Conservation (phyloP, 2,888 invertebrate species). For the Dusona sp. region DNA sequence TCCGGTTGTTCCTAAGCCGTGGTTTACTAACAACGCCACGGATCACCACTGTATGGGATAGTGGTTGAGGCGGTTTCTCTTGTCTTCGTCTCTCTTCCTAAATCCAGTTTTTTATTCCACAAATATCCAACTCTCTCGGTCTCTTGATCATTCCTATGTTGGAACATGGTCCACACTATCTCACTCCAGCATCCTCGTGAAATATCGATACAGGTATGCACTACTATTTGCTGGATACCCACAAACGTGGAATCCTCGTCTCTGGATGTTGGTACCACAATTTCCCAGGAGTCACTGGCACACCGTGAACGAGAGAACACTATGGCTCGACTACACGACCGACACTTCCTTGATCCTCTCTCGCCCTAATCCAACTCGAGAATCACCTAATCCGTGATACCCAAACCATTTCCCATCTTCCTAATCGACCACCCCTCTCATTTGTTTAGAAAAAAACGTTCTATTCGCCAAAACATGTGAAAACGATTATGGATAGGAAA, state of each 20-base stretch:
- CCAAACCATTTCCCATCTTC: conserved; percentile 32
- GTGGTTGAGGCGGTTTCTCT: conserved; percentile 49
- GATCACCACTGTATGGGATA: conserved; percentile 75
- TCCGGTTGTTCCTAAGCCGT: conserved; percentile 87
- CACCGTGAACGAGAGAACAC: conserved; percentile 12
- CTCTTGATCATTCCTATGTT: too few species aligned
- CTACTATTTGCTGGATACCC: neutral
- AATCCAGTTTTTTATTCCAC: neutral
- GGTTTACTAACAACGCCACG: conserved; percentile 88
- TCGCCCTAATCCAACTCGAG: conserved; percentile 73
- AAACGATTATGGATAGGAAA: neutral
- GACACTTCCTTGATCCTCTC: conserved; percentile 73
- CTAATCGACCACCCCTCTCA: conserved; percentile 7
- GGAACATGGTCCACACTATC: neutral
- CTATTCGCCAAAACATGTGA: neutral
- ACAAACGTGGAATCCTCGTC: neutral
- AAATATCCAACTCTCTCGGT: neutral
- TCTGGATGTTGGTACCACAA: conserved; percentile 2
- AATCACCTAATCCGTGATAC: conserved; percentile 74
- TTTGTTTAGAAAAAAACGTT: conserved; percentile 38
- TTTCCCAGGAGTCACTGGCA: conserved; percentile 59
- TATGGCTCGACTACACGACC: conserved; percentile 18
- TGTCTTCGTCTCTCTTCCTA: neutral
- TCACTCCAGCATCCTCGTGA: neutral
- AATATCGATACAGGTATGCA: neutral